Evolutionary conservation across 2,888 invertebrate species (phyloP), one percentile per base, ranked within the genome.

Genomic region (Philaethria dido): DNA sequence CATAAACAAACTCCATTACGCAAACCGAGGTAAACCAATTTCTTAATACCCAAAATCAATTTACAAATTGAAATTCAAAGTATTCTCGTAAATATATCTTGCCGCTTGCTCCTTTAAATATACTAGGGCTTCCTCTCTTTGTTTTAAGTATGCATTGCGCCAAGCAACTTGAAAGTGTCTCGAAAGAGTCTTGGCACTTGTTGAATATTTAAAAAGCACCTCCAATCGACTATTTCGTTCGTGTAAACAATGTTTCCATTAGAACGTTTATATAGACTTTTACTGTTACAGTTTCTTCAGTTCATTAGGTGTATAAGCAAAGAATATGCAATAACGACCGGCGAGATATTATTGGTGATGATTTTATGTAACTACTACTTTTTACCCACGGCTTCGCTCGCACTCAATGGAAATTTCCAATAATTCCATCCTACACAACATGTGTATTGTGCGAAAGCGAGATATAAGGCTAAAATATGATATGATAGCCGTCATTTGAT

Each of bases 101-200:
- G 50, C 63, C 63, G 62, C 65, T 73, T 68, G 71, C 64, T 68
- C 59, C 65, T 65, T 70, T 64, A 66, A 70, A 71, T 66, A 74
- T 76, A 75, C 62, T 39, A 60, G 45, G 52, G 64, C 42, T 52
- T 64, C 68, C 68, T 67, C 77, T 81, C 81, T 80, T 84, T 82
- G 79, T 83, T 85, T 89, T 86, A 89, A 89, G 89, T 87, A 91
- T 90, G 87, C 84, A 89, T 81, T 78, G 78, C 79, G 73, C 78
- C 81, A 81, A 83, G 86, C 82, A 80, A 79, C 84, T 82, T 77
- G 79, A 81, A 83, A 87, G 82, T 84, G 84, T 85, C 83, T 83
- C 84, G 79, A 83, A 86, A 86, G 85, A 83, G 80, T 80, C 80
- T 78, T 77, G 80, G 81, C 79, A 84, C 82, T 84, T 85, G 84